Evolutionary conservation across 2,113 vertebrate species (phyloP).

Genomic region (Scolopax mira): DNA sequence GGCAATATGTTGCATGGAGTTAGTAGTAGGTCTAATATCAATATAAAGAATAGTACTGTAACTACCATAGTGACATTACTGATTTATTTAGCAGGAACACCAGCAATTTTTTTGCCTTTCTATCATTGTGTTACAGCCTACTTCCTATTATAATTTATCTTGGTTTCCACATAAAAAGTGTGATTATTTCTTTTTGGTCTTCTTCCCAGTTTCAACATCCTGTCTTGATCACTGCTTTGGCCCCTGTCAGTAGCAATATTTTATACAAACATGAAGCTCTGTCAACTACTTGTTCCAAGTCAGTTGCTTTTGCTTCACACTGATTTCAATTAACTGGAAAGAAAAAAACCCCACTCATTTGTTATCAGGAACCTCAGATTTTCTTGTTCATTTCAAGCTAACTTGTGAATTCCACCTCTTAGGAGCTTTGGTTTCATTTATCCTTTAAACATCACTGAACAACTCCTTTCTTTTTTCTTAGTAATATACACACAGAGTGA

Average conservation of each 20-base stretch:
- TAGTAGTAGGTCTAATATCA: not conserved
- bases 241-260: not conserved
- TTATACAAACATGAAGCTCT: not conserved
- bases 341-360: not conserved
- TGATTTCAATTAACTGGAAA: not conserved
- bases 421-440: not conserved
- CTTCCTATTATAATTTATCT: not conserved
- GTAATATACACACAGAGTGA: not conserved
- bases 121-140: not conserved
- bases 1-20: not conserved
- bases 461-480: not conserved
- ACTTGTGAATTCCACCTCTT: not conserved
- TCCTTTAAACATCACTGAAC: not conserved
- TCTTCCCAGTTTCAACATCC: not conserved
- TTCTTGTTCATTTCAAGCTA: not conserved
- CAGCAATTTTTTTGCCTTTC: not conserved
- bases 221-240: not conserved
- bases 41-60: not conserved
- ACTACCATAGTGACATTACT: not conserved
- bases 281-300: not conserved
- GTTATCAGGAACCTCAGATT: not conserved
- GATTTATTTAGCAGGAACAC: not conserved
- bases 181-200: not conserved
- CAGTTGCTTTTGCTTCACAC: not conserved
- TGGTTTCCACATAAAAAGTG: not conserved